Evolutionary conservation across 2,797 vertebrate species (phyloP).

Genomic region (Furcifer pardalis): DNA sequence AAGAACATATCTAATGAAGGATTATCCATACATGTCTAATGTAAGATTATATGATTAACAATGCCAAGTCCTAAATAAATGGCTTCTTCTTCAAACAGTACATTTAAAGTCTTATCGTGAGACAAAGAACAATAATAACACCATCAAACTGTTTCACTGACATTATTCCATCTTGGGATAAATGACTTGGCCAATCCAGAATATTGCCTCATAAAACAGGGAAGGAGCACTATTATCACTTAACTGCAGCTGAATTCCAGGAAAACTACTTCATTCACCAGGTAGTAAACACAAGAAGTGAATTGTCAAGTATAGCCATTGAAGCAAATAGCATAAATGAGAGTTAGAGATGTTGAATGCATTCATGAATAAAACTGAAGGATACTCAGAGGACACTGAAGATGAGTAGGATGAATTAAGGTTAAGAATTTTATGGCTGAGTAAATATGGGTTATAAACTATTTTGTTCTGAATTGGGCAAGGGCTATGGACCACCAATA

Average conservation of each 20-base stretch:
- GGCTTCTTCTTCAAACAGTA: constrained; percentile 62
- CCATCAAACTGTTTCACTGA: constrained; percentile 52
- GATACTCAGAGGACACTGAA: constrained; percentile 43
- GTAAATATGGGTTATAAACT: background rate
- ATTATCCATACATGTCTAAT: constrained; percentile 36
- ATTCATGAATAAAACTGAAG: constrained; percentile 63
- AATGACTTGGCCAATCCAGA: constrained; percentile 62
- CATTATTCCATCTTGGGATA: constrained; percentile 65
- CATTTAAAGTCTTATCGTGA: constrained; percentile 62
- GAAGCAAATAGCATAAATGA: constrained; percentile 63
- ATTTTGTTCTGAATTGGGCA: background rate
- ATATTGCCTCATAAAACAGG: constrained; percentile 73
- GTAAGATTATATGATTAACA: constrained; percentile 42
- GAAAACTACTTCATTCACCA: constrained; percentile 68
- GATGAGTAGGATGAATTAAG: constrained; percentile 38
- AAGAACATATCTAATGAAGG: constrained; percentile 16
- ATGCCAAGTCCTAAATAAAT: constrained; percentile 55
- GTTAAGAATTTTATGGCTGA: constrained; percentile 44
- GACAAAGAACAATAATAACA: constrained; percentile 57
- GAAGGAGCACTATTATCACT: constrained; percentile 65
- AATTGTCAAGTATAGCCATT: constrained; percentile 68
- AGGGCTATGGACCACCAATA: background rate
- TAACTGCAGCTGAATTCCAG: constrained; percentile 73
- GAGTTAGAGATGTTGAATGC: constrained; percentile 23
- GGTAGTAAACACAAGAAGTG: constrained; percentile 70